Base-by-base conservation (phyloP, 2,113 vertebrate species). In the Pheucticus melanocephalus region DNA sequence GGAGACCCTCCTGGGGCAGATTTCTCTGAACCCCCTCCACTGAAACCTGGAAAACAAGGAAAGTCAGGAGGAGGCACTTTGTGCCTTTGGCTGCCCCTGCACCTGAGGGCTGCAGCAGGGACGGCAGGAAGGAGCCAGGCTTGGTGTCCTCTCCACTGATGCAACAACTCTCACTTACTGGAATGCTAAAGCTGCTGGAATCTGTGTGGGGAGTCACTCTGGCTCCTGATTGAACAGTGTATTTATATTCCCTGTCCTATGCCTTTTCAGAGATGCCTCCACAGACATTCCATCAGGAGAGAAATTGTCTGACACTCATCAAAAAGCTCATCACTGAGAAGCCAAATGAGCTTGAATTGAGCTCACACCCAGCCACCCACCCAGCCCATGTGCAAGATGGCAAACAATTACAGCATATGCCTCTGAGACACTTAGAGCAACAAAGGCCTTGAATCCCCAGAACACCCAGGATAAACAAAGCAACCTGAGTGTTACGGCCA, bases 331-430 rank as follows among this genome's bases (percentile, higher is more conserved):
- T 63, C 91, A 59, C 61, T 28, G 61, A 85, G 92, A 76, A 88
- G 69, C 56, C 65, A n/a, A 87, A 91, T 57, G 85, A 91, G 82
- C 70, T 30, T 45, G 59, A 61, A 40, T 12, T 54, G 70, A 76
- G 63, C 88, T 94, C 88, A 77, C 86, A 72, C 28, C 50, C 14
- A 88, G 45, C 95, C 88, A 86, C 90, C 92, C 90, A 92, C 96
- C 66, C 82, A 91, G 51, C 37, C 59, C 75, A 5, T 50, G 88
- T 80, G 73, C 90, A 89, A 87, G 70, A 95, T 80, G 92, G 64
- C 92, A 92, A 94, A 94, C 87, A 94, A 92, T 53, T 50, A 24
- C 82, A 95, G 40, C 92, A 94, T 54, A 88, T 86, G 94, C 54
- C 93, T 94, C 82, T 78, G 7, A 93, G 88, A 86, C 92, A 88